phyloP scores from a whole-genome alignment of 2,797 vertebrate genomes.

The Pantherophis vulpinus region DNA sequence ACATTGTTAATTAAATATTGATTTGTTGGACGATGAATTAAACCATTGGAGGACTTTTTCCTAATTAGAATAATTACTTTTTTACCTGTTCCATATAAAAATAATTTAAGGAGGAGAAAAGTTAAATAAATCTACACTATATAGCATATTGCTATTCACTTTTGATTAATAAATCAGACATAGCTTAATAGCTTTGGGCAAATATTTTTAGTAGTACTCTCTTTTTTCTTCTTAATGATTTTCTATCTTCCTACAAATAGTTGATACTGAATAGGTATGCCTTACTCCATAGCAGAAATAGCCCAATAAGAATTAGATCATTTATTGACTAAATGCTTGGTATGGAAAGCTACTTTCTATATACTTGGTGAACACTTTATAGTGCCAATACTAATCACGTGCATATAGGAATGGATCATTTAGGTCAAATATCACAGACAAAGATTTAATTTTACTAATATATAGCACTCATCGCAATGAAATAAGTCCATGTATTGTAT shows the following conservation, averaged over 20 bases:
- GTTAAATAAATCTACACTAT: constrained; percentile 60
- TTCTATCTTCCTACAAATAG: not conserved
- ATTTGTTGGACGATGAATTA: constrained; percentile 61
- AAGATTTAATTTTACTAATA: not conserved
- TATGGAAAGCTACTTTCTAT: not conserved
- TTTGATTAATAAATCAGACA: constrained; percentile 60
- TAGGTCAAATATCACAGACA: not conserved
- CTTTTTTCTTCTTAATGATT: not conserved
- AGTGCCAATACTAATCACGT: not conserved
- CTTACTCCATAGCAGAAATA: not conserved
- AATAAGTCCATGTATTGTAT: not conserved
- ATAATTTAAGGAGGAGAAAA: constrained; percentile 48
- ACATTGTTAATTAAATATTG: constrained; percentile 73
- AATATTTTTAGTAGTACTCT: constrained; percentile 50
- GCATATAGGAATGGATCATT: not conserved
- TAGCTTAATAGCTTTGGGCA: constrained; percentile 37
- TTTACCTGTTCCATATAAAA: constrained; percentile 44
- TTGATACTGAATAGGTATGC: not conserved
- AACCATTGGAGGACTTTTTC: constrained; percentile 50
- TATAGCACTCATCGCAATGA: not conserved
- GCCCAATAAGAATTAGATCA: not conserved
- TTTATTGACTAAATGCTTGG: not conserved
- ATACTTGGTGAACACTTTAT: not conserved
- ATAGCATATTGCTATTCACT: constrained; percentile 45
- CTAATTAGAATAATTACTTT: constrained; percentile 65